These are phyloP conservation scores for Thoracochromis brauschi DNA, from an alignment of 2,113 vertebrate species.

Conservation along the genomic window DNA sequence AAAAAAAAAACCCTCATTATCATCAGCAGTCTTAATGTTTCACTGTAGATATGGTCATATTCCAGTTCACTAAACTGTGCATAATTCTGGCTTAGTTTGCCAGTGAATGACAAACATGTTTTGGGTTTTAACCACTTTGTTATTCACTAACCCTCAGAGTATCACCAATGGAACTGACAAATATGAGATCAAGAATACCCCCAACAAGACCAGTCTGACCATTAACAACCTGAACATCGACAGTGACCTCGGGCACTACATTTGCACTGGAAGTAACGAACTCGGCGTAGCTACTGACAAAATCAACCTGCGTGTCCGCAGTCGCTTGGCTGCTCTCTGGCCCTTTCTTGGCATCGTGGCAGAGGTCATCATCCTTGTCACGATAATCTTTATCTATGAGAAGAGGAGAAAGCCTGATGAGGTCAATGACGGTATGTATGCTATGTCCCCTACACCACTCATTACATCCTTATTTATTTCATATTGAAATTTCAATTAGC, in stretches of 20 bases:
- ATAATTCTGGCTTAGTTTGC: not conserved
- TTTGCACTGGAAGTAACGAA: constrained; percentile 68
- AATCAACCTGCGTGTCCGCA: constrained; percentile 81
- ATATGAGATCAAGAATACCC: constrained; percentile 69
- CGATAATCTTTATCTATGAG: constrained; percentile 96
- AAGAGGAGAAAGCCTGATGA: constrained; percentile 95
- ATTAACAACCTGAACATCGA: constrained; percentile 69
- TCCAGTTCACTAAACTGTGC: not conserved
- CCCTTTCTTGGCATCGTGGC: constrained; percentile 96
- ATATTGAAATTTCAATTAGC: not conserved
- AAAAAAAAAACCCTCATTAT: rapidly evolving
- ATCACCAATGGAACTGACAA: constrained; percentile 67
- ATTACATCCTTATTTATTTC: not conserved
- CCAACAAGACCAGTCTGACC: constrained; percentile 69
- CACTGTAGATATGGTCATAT: not conserved
- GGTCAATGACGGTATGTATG: constrained; percentile 80
- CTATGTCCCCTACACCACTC: not conserved
- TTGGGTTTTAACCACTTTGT: not conserved
- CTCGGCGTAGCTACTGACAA: not conserved
- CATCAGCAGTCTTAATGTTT: not conserved
- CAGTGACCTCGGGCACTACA: constrained; percentile 73
- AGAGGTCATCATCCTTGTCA: constrained; percentile 89
- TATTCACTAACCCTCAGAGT: not conserved
- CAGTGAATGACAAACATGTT: not conserved
- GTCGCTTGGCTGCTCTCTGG: constrained; percentile 89